These are phyloP conservation scores for Oncorhynchus mykiss DNA, from an alignment of 2,113 vertebrate species.

Conservation along the genomic window DNA sequence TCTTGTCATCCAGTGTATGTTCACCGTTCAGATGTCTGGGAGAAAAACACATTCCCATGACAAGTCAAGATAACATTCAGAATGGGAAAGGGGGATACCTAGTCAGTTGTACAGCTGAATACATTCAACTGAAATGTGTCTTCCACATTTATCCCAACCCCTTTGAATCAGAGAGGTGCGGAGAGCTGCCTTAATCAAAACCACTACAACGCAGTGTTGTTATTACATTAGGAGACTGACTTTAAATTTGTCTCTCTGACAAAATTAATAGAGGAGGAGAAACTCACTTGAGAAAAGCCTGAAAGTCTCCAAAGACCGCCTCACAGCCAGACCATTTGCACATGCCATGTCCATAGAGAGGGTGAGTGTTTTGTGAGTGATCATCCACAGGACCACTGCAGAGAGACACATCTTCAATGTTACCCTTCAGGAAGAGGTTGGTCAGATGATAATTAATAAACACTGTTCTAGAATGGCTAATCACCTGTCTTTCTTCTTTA, in stretches of 20 bases:
- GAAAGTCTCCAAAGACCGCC: constrained; percentile 93
- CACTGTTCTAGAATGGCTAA: background rate
- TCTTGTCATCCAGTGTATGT: constrained; percentile 97
- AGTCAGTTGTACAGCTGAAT: too few species aligned
- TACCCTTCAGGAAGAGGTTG: background rate
- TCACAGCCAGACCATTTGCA: constrained; percentile 99
- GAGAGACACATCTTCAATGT: constrained; percentile 7
- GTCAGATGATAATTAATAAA: background rate
- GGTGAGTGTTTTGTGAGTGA: constrained; percentile 79
- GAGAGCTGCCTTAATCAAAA: background rate
- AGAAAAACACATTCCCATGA: constrained; percentile 47
- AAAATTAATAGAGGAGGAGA: background rate
- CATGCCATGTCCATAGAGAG: constrained; percentile 94
- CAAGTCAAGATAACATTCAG: background rate
- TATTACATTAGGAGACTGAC: background rate
- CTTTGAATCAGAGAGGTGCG: too few species aligned
- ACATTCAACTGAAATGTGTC: too few species aligned
- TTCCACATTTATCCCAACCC: too few species aligned
- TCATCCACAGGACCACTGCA: constrained; percentile 84
- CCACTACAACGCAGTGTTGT: background rate
- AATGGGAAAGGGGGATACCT: background rate
- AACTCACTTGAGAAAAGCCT: constrained; percentile 95
- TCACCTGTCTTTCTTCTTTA: constrained; percentile 71
- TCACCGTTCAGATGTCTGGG: constrained; percentile 97
- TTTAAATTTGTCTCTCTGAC: background rate